Evolutionary conservation across 2,113 vertebrate species (phyloP), one percentile per base, ranked within the genome.

Genomic region (Clarias batrachus): DNA sequence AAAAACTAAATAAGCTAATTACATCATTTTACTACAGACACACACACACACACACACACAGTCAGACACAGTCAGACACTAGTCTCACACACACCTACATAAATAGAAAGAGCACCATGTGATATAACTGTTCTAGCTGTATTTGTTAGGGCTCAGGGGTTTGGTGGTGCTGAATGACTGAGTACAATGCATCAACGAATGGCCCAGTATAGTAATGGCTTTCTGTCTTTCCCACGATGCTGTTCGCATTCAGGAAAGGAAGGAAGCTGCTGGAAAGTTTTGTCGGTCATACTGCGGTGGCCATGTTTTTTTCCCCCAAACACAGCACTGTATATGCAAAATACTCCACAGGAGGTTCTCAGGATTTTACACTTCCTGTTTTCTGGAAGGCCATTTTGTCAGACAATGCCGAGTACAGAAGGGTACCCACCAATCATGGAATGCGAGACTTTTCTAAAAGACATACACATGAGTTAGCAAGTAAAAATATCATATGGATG

Each of bases 281-380:
- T 91, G 90, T 84, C 86, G 86, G 87, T 63, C 54, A 86, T 81
- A 87, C 84, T 88, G 62, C 41, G 62, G 65, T 63, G 16, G 77
- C 87, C 73, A 78, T 85, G 82, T 88, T 81, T 71, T 71, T 84
- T 37, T 76, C 80, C 83, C 83, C 84, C 59, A 70, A 86, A 81
- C 84, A 89, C 88, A 88, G 70, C 87, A 89, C 81, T 89, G 89
- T 73, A 86, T 80, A 85, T 65, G 81, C 91, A 87, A 89, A 94
- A 92, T 90, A 93, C 90, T 88, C 90, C 76, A 91, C 94, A 94
- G 94, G 95, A 96, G 93, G 92, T 93, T 94, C 94, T 95, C 93
- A 92, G 92, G 91, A 90, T 89, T 92, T 92, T 91, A 91, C 85
- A 83, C 91, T 94, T 95, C 95, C 95, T 95, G 95, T 95, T 95